Conservation (phyloP, 2,888 invertebrate genomes). For the Ophion obscuratus region DNA sequence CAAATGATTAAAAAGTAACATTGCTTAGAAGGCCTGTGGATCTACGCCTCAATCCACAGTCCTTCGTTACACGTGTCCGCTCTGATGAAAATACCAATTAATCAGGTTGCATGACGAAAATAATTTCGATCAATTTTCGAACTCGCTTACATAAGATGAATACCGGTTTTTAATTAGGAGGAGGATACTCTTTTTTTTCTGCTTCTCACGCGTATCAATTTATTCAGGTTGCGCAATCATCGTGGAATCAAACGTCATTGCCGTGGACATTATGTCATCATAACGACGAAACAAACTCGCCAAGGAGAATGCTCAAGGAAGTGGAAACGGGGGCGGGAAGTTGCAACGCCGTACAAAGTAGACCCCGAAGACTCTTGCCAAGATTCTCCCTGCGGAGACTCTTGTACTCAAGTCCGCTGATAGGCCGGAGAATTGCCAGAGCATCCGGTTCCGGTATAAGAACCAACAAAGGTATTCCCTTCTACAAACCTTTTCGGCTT, state of each 20-base stretch:
- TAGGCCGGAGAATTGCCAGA: slow-evolving; percentile 87
- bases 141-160: slow-evolving; percentile 39
- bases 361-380: slow-evolving; percentile 82
- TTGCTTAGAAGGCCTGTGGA: too few species aligned
- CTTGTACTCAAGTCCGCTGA: slow-evolving; percentile 89
- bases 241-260: slow-evolving; percentile 60
- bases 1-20: too few species aligned
- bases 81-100: slow-evolving; percentile 7
- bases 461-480: slow-evolving; percentile 77
- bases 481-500: not conserved
- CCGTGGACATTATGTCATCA: slow-evolving; percentile 64
- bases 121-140: slow-evolving; percentile 21
- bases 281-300: slow-evolving; percentile 55
- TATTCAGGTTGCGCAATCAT: slow-evolving; percentile 74
- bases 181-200: slow-evolving; percentile 27
- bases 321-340: slow-evolving; percentile 78
- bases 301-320: slow-evolving; percentile 81
- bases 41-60: not conserved
- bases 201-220: slow-evolving; percentile 45
- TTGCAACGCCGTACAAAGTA: slow-evolving; percentile 78
- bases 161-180: slow-evolving; percentile 37
- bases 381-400: slow-evolving; percentile 89
- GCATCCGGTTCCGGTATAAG: slow-evolving; percentile 76
- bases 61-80: not conserved
- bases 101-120: slow-evolving; percentile 4